Evolutionary conservation across 2,888 invertebrate genomes (phyloP), one percentile per base, ranked within the genome.

Genomic region (Metallyticus violacea): DNA sequence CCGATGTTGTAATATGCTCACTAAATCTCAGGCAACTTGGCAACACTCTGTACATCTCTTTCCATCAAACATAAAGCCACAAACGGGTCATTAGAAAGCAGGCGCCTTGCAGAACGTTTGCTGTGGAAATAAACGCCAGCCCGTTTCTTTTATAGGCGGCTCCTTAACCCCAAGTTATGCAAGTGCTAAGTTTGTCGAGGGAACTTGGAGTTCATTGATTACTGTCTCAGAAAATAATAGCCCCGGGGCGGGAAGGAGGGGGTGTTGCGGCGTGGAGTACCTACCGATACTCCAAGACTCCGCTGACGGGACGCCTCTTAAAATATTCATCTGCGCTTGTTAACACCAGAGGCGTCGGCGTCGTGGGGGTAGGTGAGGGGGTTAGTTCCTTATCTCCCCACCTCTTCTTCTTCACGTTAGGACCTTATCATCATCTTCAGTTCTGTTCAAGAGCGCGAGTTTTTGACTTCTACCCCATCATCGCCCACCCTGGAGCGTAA

Each of bases 261-360:
- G 62, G 62, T 62, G 26, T 81, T 62, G 29, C 40, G 62, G n/a
- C n/a, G n/a, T n/a, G n/a, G n/a, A n/a, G n/a, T n/a, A n/a, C n/a
- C n/a, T n/a, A n/a, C n/a, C n/a, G n/a, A n/a, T n/a, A n/a, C n/a
- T n/a, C n/a, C n/a, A n/a, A n/a, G n/a, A n/a, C n/a, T n/a, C n/a
- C n/a, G 27, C n/a, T 30, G 81, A 81, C 81, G 85, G 28, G 80
- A 81, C 79, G 76, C 77, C 25, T 81, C 80, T 80, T 85, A 85
- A 85, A 85, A 85, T 85, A 85, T 85, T 85, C 85, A 85, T 85
- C 76, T 28, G 6, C 26, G 27, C 85, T 85, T 85, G 85, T 85
- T 85, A 85, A 85, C 79, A n/a, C 80, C 80, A 62, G 27, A 9
- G 77, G 83, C 83, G 62, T 25, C 26, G n/a, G 25, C 81, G 29